phyloP scores from a whole-genome alignment of 2,888 invertebrate species.

The Caradrina clavipalpis region DNA sequence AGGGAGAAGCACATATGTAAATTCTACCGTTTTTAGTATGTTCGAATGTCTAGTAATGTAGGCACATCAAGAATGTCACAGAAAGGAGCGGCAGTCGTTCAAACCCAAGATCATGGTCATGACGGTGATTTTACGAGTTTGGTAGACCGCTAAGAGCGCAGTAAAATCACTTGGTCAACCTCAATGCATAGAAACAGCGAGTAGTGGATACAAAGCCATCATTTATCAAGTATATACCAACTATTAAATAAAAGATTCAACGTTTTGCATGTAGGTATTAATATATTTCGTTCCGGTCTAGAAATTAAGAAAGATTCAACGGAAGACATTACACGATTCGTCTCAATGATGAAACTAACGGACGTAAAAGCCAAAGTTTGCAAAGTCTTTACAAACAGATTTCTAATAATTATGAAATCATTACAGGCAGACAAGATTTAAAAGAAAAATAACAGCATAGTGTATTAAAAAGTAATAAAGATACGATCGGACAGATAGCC shows the following conservation, averaged over 20 bases:
- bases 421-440: slow-evolving; percentile 34
- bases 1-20: no score
- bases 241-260: background rate
- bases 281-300: slow-evolving; percentile 50
- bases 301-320: slow-evolving; percentile 41
- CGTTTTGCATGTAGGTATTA: slow-evolving; percentile 36
- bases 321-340: slow-evolving; percentile 47
- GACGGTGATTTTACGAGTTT: slow-evolving; percentile 34
- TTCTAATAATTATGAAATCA: slow-evolving; percentile 58
- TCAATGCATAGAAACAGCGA: slow-evolving; percentile 20
- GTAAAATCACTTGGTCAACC: slow-evolving; percentile 28
- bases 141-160: slow-evolving; percentile 28
- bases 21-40: background rate
- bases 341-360: slow-evolving; percentile 54
- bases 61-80: slow-evolving; percentile 4
- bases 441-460: slow-evolving; percentile 52
- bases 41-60: background rate
- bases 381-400: slow-evolving; percentile 41
- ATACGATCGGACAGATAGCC: slow-evolving; percentile 63
- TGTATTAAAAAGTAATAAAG: slow-evolving; percentile 57
- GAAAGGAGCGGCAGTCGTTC: background rate
- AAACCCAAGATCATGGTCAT: slow-evolving; percentile 30
- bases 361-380: slow-evolving; percentile 38
- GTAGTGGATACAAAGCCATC: slow-evolving; percentile 2
- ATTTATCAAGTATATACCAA: slow-evolving; percentile 2